Percentiles rank a stretch among this genome's conserved stretches.
Conservation (phyloP, 2,888 invertebrate species). For the Nycteola revayana region DNA sequence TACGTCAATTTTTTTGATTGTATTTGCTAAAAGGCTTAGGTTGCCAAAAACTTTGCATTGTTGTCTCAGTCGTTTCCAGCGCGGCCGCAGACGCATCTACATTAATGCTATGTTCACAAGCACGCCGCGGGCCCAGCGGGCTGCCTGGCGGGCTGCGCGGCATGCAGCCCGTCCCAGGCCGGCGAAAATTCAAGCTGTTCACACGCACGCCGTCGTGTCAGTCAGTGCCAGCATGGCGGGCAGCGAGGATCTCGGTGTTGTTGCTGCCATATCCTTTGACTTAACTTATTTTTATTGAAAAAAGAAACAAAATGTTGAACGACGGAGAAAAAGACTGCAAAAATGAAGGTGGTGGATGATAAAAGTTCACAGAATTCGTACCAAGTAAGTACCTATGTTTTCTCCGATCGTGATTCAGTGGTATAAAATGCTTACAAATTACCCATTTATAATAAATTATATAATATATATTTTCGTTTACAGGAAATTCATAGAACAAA, state of each 20-base stretch:
- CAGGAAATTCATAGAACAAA: conserved; percentile 24
- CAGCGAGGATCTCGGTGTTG: conserved; percentile 22
- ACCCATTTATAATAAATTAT: conserved; percentile 15
- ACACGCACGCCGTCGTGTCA: conserved; percentile 17
- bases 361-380: conserved; percentile 18
- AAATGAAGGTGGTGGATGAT: conserved; percentile 29
- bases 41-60: no score
- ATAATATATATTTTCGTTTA: conserved; percentile 11
- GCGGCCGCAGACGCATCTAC: no score
- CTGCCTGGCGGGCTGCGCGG: conserved; percentile 15
- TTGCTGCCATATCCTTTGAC: conserved; percentile 22
- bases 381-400: conserved; percentile 15
- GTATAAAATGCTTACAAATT: conserved; percentile 21
- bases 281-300: conserved; percentile 27
- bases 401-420: conserved; percentile 19
- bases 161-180: conserved; percentile 18
- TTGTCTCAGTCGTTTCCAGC: no score
- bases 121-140: conserved; percentile 13
- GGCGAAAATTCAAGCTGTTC: conserved; percentile 18
- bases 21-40: no score
- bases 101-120: conserved; percentile 11
- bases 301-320: conserved; percentile 23
- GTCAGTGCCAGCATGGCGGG: conserved; percentile 19
- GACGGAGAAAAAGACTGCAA: conserved; percentile 18
- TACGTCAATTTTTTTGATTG: no score